Evolutionary conservation across 2,888 invertebrate species (phyloP).

Genomic region (Dasypolia templi): DNA sequence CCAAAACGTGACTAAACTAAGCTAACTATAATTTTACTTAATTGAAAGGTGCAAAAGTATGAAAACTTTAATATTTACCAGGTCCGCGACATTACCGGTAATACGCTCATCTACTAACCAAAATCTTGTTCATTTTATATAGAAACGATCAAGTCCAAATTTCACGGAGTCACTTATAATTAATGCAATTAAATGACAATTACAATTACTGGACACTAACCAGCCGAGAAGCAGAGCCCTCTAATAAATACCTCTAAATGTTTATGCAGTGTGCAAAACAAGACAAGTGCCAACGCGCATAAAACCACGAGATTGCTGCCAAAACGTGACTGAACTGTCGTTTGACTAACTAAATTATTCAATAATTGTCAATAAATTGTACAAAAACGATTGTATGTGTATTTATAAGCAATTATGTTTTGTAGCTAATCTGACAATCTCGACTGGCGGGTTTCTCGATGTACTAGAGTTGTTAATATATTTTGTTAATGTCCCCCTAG

Average conservation of each 20-base stretch:
- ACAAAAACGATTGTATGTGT: constrained; percentile 49
- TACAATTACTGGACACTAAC: too few species aligned
- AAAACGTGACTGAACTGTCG: constrained; percentile 31
- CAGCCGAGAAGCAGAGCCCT: not conserved
- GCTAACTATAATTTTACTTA: too few species aligned
- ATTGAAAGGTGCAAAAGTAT: too few species aligned
- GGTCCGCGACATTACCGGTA: too few species aligned
- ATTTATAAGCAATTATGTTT: constrained; percentile 58
- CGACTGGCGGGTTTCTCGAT: constrained; percentile 38
- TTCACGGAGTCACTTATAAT: not conserved
- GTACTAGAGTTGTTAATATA: constrained; percentile 23
- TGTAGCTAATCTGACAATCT: constrained; percentile 51
- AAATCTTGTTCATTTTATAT: not conserved
- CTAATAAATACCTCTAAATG: constrained; percentile 27
- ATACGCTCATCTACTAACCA: not conserved
- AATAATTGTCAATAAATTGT: constrained; percentile 45
- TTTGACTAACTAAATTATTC: constrained; percentile 40
- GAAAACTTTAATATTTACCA: too few species aligned
- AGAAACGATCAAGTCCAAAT: too few species aligned
- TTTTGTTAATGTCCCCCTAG: constrained; percentile 33
- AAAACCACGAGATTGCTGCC: constrained; percentile 10
- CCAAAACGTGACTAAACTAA: constrained; percentile 30
- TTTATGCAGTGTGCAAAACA: constrained; percentile 47
- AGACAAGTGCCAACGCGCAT: constrained; percentile 33
- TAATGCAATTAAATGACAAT: too few species aligned